Percentiles rank a stretch among this genome's conserved stretches.
phyloP scores from a whole-genome alignment of 2,797 vertebrate species.

The Jordanella pulchra region DNA sequence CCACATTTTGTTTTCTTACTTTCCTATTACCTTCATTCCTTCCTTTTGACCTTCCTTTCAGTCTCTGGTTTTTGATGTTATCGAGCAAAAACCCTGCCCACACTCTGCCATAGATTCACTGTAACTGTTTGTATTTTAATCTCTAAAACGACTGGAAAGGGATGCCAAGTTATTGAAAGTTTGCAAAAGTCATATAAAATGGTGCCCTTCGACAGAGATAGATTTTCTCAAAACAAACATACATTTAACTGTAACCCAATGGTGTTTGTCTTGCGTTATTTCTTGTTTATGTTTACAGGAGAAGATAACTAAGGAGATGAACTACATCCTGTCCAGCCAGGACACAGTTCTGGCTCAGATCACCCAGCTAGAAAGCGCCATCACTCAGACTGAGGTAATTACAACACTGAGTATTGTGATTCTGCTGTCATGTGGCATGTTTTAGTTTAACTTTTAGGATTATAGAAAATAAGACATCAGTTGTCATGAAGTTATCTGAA shows the following conservation, averaged over 20 bases:
- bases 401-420: background rate
- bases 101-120: background rate
- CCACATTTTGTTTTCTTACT: background rate
- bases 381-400: slow-evolving; percentile 93
- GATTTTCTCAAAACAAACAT: background rate
- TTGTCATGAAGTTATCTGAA: background rate
- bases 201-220: too few species aligned
- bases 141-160: background rate
- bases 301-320: slow-evolving; percentile 92
- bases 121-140: background rate
- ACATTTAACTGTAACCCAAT: background rate
- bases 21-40: background rate
- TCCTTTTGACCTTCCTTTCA: background rate
- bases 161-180: background rate
- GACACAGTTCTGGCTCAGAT: slow-evolving; percentile 91
- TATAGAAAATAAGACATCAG: background rate
- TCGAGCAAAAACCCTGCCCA: background rate
- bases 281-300: slow-evolving; percentile 78
- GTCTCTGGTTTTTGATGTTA: background rate
- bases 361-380: slow-evolving; percentile 89
- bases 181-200: background rate
- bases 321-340: slow-evolving; percentile 94
- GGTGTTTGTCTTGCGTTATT: slow-evolving; percentile 16
- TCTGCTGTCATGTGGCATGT: background rate
- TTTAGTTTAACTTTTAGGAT: background rate